A percentile compares a stretch with the other conserved stretches of the same genome.
These are phyloP conservation scores for Limnephilus auricula DNA, from an alignment of 2,888 invertebrate genomes.

Conservation along the genomic window DNA sequence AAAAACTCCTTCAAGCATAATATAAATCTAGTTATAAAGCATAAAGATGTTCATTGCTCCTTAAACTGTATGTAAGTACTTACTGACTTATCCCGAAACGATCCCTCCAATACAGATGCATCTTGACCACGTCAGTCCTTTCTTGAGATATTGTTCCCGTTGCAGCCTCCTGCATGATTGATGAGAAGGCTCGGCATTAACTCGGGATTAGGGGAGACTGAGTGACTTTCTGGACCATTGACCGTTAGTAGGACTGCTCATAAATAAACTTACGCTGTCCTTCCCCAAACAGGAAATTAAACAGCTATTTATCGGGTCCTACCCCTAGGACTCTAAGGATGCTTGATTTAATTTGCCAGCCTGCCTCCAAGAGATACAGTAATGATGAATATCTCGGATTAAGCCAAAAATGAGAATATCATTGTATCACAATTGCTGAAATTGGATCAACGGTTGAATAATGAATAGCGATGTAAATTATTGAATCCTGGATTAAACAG, in stretches of 20 bases:
- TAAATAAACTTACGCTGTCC: conserved; percentile 3
- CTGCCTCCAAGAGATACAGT: background rate
- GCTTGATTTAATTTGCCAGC: conserved; percentile 2
- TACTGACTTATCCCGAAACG: background rate
- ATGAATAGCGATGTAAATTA: background rate
- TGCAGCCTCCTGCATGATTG: conserved; percentile 5
- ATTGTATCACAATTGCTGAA: background rate
- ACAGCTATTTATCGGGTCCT: background rate
- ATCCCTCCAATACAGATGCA: background rate
- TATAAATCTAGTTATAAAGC: too few species aligned
- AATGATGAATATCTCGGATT: background rate
- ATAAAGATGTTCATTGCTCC: too few species aligned
- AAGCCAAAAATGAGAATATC: background rate
- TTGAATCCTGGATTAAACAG: background rate
- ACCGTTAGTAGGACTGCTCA: background rate
- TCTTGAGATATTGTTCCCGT: background rate
- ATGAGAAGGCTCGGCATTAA: background rate
- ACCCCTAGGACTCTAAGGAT: background rate
- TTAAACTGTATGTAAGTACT: background rate
- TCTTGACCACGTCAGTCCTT: background rate
- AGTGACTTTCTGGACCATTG: background rate
- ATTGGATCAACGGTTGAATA: background rate
- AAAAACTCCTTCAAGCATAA: too few species aligned
- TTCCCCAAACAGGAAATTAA: conserved; percentile 15
- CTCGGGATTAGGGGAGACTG: background rate